A percentile compares a stretch with the other conserved stretches of the same genome.
Conservation (phyloP, 2,888 invertebrate species). For the Lypha dubia region DNA sequence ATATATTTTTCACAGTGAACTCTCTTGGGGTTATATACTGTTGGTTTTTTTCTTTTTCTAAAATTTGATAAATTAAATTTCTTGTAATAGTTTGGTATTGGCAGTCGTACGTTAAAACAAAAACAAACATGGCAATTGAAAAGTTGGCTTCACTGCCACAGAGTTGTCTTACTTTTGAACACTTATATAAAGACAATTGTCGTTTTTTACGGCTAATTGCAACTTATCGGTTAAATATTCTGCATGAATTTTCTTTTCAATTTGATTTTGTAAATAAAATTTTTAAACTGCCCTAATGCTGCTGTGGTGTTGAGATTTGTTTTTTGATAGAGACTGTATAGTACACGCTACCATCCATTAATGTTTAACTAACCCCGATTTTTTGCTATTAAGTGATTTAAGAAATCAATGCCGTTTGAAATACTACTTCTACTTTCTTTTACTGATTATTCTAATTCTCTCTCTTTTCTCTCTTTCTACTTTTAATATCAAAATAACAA, state of each 20-base stretch:
- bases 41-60: too few relatives aligned
- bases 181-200: not conserved
- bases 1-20: too few relatives aligned
- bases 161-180: too few relatives aligned
- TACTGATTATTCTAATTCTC: conserved; percentile 57
- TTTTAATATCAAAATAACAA: conserved; percentile 71
- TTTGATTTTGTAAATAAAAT: conserved; percentile 36
- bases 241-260: conserved; percentile 44
- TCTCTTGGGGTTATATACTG: too few relatives aligned
- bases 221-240: conserved; percentile 15
- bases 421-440: conserved; percentile 58
- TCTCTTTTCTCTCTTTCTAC: conserved; percentile 67
- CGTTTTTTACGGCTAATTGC: not conserved
- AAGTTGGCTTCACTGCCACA: not conserved
- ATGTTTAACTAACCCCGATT: not conserved
- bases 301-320: conserved; percentile 3
- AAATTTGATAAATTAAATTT: too few relatives aligned
- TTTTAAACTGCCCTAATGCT: conserved; percentile 19
- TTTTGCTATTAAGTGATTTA: conserved; percentile 22
- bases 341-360: too few relatives aligned
- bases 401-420: conserved; percentile 42
- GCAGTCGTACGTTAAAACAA: too few relatives aligned
- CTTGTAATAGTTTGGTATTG: too few relatives aligned
- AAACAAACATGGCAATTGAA: too few relatives aligned
- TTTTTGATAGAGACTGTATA: not conserved